phyloP scores from a whole-genome alignment of 2,113 vertebrate genomes.

The Abramis brama region DNA sequence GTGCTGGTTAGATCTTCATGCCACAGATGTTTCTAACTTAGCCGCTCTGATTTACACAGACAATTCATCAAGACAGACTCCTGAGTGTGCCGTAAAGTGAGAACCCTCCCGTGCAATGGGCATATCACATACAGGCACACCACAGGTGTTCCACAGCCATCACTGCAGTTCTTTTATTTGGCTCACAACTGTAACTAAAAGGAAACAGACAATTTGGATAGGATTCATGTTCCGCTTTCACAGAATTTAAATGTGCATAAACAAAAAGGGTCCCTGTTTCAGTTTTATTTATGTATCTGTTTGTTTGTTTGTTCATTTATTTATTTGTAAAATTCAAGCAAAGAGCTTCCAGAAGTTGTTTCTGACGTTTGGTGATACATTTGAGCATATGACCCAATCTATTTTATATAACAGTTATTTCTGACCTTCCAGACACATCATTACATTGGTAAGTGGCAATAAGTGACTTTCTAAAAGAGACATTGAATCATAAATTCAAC shows the following conservation, averaged over 20 bases:
- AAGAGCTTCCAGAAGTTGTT: background rate
- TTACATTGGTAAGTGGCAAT: too few species aligned
- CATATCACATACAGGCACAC: conserved; percentile 30
- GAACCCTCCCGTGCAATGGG: conserved; percentile 7
- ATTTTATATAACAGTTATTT: background rate
- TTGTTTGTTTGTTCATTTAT: background rate
- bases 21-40: conserved; percentile 32
- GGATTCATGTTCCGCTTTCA: background rate
- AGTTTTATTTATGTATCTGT: background rate
- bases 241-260: background rate
- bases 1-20: conserved; percentile 27
- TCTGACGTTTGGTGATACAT: background rate
- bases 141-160: conserved; percentile 28
- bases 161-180: conserved; percentile 28
- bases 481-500: background rate
- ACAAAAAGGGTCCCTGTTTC: background rate
- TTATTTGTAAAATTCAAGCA: too few species aligned
- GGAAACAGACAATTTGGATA: conserved; percentile 27
- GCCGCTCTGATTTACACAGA: conserved; percentile 33
- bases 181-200: conserved; percentile 23
- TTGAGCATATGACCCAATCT: background rate
- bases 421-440: background rate
- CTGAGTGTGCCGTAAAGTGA: conserved; percentile 37
- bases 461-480: too few species aligned
- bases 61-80: conserved; percentile 35